These are phyloP conservation scores for Lophotis ruficrista DNA, from an alignment of 2,113 vertebrate genomes.

Conservation along the genomic window DNA sequence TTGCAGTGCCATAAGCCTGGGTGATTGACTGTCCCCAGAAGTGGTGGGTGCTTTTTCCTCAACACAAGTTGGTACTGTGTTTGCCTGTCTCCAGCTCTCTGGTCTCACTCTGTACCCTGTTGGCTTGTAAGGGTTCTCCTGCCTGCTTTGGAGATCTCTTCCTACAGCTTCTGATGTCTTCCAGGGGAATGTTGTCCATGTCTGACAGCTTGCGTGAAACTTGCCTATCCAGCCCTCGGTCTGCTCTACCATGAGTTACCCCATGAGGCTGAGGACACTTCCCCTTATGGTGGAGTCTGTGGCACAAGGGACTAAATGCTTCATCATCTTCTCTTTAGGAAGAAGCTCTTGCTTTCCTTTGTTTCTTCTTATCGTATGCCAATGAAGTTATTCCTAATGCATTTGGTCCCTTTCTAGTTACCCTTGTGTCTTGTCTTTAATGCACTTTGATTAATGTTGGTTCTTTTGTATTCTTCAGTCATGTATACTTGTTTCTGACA, in stretches of 20 bases:
- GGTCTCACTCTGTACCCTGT: neutral
- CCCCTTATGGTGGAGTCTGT: neutral
- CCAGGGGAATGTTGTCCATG: neutral
- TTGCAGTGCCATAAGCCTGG: neutral
- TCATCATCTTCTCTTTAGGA: neutral
- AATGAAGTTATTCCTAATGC: neutral
- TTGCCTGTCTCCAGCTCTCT: neutral
- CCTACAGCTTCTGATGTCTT: neutral
- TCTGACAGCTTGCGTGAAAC: neutral
- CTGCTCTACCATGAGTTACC: neutral
- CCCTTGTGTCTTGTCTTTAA: slow-evolving; percentile 21
- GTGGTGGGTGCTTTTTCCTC: neutral
- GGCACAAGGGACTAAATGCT: neutral
- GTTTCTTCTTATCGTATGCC: neutral
- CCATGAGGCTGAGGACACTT: neutral
- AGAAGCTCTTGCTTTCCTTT: neutral
- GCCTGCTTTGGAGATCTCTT: neutral
- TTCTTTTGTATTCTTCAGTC: slow-evolving; percentile 29
- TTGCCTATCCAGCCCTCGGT: rapidly evolving
- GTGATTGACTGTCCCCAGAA: rapidly evolving
- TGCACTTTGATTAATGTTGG: slow-evolving; percentile 1
- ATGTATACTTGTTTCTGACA: slow-evolving; percentile 41
- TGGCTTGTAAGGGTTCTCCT: neutral
- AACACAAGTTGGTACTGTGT: neutral
- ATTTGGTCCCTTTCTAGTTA: neutral